phyloP scores from a whole-genome alignment of 2,888 invertebrate genomes.

The Ophion costatus region DNA sequence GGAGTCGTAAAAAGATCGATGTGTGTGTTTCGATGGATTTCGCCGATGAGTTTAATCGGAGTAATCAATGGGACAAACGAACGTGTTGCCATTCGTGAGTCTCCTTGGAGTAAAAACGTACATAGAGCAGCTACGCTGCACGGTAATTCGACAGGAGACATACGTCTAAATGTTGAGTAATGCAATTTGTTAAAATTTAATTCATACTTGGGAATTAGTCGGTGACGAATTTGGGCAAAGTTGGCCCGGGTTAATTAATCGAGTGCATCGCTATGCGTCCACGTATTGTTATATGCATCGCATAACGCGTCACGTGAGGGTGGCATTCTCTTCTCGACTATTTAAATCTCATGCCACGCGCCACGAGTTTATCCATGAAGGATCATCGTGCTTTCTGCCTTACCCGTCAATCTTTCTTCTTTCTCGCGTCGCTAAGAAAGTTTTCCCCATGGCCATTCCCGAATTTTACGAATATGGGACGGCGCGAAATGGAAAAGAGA shows the following conservation, averaged over 20 bases:
- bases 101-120: neutral
- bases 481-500: slow-evolving; percentile 2
- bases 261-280: neutral
- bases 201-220: slow-evolving; percentile 10
- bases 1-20: too few relatives aligned
- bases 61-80: neutral
- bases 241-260: slow-evolving; percentile 19
- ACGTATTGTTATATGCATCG: neutral
- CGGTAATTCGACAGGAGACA: slow-evolving; percentile 20
- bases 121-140: neutral
- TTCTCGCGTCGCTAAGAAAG: slow-evolving; percentile 73
- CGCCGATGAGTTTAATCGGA: neutral
- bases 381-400: slow-evolving; percentile 73
- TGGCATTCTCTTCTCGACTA: neutral
- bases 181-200: slow-evolving; percentile 10
- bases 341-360: slow-evolving; percentile 11
- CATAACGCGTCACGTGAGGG: neutral
- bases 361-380: slow-evolving; percentile 72
- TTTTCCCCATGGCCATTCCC: slow-evolving; percentile 33
- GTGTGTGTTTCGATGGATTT: too few relatives aligned
- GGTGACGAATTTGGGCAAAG: slow-evolving; percentile 24
- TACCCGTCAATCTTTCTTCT: slow-evolving; percentile 67
- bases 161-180: slow-evolving; percentile 12
- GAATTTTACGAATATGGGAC: slow-evolving; percentile 4
- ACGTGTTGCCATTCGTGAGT: neutral